Conservation (phyloP, 2,888 invertebrate genomes). For the Alsophila aescularia region DNA sequence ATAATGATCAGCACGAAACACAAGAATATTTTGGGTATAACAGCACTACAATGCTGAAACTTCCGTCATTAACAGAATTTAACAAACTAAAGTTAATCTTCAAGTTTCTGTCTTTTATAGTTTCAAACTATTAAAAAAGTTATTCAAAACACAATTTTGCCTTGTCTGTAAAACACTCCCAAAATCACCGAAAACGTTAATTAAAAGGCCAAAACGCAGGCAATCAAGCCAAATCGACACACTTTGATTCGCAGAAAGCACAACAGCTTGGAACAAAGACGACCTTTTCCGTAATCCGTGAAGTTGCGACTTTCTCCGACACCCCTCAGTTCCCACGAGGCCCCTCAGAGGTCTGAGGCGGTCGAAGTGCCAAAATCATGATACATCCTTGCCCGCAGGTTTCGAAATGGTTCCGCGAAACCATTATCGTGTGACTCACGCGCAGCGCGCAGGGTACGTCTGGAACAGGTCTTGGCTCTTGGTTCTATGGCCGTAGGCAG, state of each 20-base stretch:
- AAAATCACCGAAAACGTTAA: too few relatives aligned
- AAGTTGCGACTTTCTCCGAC: slow-evolving; percentile 47
- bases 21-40: too few relatives aligned
- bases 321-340: slow-evolving; percentile 47
- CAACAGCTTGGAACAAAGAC: slow-evolving; percentile 29
- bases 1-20: too few relatives aligned
- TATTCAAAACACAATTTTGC: too few relatives aligned
- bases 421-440: slow-evolving; percentile 66
- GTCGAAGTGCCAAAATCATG: slow-evolving; percentile 39
- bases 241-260: slow-evolving; percentile 11
- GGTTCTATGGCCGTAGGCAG: slow-evolving; percentile 19
- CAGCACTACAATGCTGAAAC: too few relatives aligned
- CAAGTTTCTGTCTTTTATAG: too few relatives aligned
- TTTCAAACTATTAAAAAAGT: too few relatives aligned
- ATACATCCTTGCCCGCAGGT: slow-evolving; percentile 56
- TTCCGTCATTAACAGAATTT: too few relatives aligned
- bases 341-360: slow-evolving; percentile 16
- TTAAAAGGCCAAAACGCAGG: too few relatives aligned
- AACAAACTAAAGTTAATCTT: too few relatives aligned
- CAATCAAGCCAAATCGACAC: slow-evolving; percentile 1
- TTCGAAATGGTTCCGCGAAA: slow-evolving; percentile 68
- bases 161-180: too few relatives aligned
- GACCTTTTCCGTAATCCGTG: slow-evolving; percentile 30
- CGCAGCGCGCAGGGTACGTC: slow-evolving; percentile 49
- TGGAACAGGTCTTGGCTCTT: slow-evolving; percentile 68